Base-by-base conservation (phyloP, 2,797 vertebrate genomes). In the Tapera naevia region DNA sequence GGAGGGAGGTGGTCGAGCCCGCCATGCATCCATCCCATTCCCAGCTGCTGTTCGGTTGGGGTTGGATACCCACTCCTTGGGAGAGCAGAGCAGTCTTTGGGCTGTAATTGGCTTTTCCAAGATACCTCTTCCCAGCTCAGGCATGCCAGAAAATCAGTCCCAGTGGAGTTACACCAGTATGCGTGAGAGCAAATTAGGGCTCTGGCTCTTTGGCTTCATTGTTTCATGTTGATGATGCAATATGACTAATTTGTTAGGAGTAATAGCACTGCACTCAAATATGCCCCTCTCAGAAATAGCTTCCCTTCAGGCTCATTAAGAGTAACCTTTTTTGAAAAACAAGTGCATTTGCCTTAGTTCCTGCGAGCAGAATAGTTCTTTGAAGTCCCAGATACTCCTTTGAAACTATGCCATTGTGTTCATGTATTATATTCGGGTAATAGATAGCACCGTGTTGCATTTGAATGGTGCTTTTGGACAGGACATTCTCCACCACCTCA, bases 141-240 rank as follows among this genome's bases (percentile, higher is more conserved):
- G 43, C 9, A 4, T 91, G 86, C 30, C 91, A 48, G 65, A 62
- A 86, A 56, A 70, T 41, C 46, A 32, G 54, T 56, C 48, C 71
- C 91, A 17, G 28, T 62, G 76, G 73, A 95, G 65, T 92, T 80
- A 46, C 8, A 51, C 61, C 58, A 71, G 46, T 18, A 11, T 48
- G 54, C 0, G 0, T 72, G 79, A 78, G 12, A 80, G 61, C 35
- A 67, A 89, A 81, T 86, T 61, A 62, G 33, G 28, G 48, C 48
- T 33, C 73, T 86, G 83, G 39, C 67, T 90, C 73, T 86, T 93
- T 2, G 24, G 33, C 82, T 91, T 90, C 66, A 79, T 80, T 88
- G 82, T 94, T 88, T 76, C 17, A 1, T 64, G 69, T 67, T 90
- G 76, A 45, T 92, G 91, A 95, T 86, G 86, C 82, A 93, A 92